Evolutionary conservation across 2,797 vertebrate species (phyloP).

Genomic region (Sebastes itinus): DNA sequence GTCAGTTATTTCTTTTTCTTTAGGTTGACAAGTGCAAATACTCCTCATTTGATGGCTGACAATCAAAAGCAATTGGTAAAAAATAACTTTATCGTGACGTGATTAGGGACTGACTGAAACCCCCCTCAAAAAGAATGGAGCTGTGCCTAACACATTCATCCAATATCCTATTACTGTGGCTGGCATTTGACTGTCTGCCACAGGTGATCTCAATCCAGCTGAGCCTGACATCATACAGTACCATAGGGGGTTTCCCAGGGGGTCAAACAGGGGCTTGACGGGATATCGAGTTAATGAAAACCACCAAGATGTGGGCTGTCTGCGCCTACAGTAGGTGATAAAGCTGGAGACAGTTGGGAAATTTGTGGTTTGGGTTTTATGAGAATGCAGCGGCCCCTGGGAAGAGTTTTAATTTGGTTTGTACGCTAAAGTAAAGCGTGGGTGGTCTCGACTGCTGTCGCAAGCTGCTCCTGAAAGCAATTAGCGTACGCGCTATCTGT

Average conservation of each 20-base stretch:
- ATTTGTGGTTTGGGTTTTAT: constrained; percentile 60
- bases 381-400: constrained; percentile 21
- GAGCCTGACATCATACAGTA: constrained; percentile 36
- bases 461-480: constrained; percentile 46
- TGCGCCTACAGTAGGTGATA: constrained; percentile 37
- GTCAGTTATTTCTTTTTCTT: background rate
- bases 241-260: constrained; percentile 23
- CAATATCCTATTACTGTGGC: constrained; percentile 19
- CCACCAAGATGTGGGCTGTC: constrained; percentile 27
- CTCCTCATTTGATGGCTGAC: background rate
- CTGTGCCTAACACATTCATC: constrained; percentile 1
- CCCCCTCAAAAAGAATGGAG: background rate
- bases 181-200: constrained; percentile 40
- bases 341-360: constrained; percentile 59
- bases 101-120: background rate
- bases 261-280: constrained; percentile 26
- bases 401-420: constrained; percentile 62
- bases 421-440: constrained; percentile 44
- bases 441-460: constrained; percentile 53
- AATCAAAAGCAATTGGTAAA: background rate
- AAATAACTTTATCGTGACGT: background rate
- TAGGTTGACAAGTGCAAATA: background rate
- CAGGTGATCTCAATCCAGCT: constrained; percentile 42
- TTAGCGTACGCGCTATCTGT: constrained; percentile 46
- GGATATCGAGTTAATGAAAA: constrained; percentile 60